phyloP scores from a whole-genome alignment of 2,113 vertebrate genomes.

The Vimba vimba region DNA sequence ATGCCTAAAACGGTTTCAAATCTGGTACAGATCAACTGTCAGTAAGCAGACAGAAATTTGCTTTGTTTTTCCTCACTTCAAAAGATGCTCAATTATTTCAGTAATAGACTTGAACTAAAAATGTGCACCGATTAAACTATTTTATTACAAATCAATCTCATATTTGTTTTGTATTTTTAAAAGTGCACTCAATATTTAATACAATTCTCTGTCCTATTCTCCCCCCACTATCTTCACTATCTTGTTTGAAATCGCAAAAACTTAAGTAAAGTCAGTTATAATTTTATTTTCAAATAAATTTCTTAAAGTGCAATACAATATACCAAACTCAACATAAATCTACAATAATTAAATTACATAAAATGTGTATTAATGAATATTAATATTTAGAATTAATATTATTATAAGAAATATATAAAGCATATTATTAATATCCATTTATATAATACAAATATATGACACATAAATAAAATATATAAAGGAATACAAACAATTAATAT shows the following conservation, averaged over 20 bases:
- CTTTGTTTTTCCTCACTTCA: background rate
- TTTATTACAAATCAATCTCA: background rate
- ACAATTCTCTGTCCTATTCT: background rate
- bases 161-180: background rate
- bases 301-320: background rate
- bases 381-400: background rate
- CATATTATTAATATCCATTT: background rate
- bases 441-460: background rate
- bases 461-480: background rate
- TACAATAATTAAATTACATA: background rate
- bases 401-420: background rate
- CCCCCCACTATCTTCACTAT: background rate
- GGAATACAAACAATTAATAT: background rate
- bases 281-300: background rate
- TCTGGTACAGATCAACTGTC: constrained; percentile 11
- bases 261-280: background rate
- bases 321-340: background rate
- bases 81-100: background rate
- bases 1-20: constrained; percentile 18
- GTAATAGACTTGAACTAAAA: background rate
- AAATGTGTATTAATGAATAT: background rate
- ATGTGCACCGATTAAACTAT: background rate
- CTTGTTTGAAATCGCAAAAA: background rate
- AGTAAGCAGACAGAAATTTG: background rate
- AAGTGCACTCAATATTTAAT: background rate